Percentiles rank a stretch among this genome's conserved stretches.
These are phyloP conservation scores for Pomatostomus ruficeps DNA, from an alignment of 2,113 vertebrate species.

Conservation along the genomic window DNA sequence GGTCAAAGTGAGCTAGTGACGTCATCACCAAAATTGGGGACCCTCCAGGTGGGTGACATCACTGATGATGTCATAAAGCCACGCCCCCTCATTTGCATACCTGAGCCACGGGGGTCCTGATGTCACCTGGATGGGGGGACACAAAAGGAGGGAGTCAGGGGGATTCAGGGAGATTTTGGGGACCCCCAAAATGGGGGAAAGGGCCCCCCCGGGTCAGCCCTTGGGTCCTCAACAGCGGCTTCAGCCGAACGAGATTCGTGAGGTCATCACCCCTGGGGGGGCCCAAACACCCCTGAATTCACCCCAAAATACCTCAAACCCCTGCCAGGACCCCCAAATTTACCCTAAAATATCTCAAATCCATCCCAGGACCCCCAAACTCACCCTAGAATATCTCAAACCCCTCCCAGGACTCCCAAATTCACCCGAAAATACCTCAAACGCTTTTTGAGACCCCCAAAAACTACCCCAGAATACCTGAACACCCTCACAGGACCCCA, in stretches of 20 bases:
- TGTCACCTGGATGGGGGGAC: neutral
- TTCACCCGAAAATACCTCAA: neutral
- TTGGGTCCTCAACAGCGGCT: neutral
- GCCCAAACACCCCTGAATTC: neutral
- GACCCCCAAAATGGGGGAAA: too few species aligned
- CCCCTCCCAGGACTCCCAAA: neutral
- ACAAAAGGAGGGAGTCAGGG: neutral
- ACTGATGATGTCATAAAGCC: accelerated
- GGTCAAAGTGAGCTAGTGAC: neutral
- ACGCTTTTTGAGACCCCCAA: too few species aligned
- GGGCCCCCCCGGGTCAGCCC: neutral
- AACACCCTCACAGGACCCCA: neutral
- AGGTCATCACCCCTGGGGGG: neutral
- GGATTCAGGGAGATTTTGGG: neutral
- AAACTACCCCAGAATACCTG: neutral
- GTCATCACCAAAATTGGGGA: neutral
- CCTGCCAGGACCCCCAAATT: too few species aligned
- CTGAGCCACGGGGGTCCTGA: accelerated
- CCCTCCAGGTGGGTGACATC: neutral
- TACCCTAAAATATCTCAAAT: neutral
- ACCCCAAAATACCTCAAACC: neutral
- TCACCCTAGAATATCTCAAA: neutral
- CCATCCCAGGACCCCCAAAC: neutral
- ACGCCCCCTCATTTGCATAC: neutral
- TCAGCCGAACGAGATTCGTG: neutral